Evolutionary conservation across 1,140 invertebrate species (phyloP).

Genomic region (Drosophila cardini): DNA sequence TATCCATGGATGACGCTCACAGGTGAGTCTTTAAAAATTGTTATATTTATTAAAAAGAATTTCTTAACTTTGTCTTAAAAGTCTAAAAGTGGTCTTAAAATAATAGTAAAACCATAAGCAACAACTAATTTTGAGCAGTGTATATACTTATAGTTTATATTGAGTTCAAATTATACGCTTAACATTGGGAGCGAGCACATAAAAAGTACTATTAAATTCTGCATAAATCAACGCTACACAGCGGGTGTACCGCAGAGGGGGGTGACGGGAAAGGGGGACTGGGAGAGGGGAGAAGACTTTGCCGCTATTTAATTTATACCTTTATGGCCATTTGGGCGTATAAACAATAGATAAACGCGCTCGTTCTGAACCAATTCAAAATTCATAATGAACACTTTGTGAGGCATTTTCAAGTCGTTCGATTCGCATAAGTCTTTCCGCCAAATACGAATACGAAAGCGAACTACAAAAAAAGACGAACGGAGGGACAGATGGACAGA

Average conservation of each 20-base stretch:
- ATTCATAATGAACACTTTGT: slow-evolving; percentile 79
- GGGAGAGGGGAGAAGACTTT: no score
- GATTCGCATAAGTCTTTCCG: slow-evolving; percentile 76
- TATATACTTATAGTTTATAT: slow-evolving; percentile 2
- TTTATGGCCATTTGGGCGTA: slow-evolving; percentile 58
- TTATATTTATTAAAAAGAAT: no score
- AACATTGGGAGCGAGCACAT: slow-evolving; percentile 27
- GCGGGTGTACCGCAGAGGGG: background rate
- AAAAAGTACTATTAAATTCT: slow-evolving; percentile 51
- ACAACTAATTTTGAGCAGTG: background rate
- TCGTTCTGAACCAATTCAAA: slow-evolving; percentile 64
- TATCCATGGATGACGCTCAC: slow-evolving; percentile 99
- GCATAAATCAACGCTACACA: slow-evolving; percentile 58
- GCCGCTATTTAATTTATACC: slow-evolving; percentile 58
- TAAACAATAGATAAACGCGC: slow-evolving; percentile 80
- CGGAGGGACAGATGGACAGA: background rate
- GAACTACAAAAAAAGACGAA: slow-evolving; percentile 41
- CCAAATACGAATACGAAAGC: slow-evolving; percentile 41
- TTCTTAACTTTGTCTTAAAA: no score
- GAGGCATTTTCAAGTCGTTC: slow-evolving; percentile 76
- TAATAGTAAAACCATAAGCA: no score
- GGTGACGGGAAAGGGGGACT: background rate
- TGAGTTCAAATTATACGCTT: slow-evolving; percentile 26
- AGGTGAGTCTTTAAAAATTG: no score
- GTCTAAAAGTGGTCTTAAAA: no score